These are phyloP conservation scores for Uloborus plumipes DNA, from an alignment of 2,888 invertebrate genomes.

Conservation along the genomic window DNA sequence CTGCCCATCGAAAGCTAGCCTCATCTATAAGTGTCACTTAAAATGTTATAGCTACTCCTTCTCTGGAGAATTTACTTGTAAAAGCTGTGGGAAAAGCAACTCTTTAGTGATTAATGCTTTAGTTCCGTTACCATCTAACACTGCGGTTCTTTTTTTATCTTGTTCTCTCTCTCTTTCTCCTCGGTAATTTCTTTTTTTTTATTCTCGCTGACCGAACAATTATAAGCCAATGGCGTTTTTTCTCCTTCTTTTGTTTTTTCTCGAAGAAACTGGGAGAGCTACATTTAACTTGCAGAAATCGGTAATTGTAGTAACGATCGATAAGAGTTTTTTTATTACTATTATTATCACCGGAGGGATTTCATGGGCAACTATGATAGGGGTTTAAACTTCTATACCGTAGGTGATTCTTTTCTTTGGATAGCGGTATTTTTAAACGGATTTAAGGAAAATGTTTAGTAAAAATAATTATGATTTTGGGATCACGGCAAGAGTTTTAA, in stretches of 20 bases:
- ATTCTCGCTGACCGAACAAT: constrained; percentile 24
- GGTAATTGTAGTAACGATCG: constrained; percentile 39
- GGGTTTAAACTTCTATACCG: neutral
- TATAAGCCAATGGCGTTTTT: constrained; percentile 17
- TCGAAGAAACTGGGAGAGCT: constrained; percentile 15
- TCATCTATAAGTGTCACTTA: constrained; percentile 29
- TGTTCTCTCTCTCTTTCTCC: neutral
- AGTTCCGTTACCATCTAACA: constrained; percentile 10
- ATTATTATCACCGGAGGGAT: neutral
- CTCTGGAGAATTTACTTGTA: constrained; percentile 19
- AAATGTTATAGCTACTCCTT: constrained; percentile 21
- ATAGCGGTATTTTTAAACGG: neutral
- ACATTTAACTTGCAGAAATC: constrained; percentile 33
- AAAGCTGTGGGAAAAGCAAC: constrained; percentile 1
- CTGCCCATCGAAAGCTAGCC: neutral
- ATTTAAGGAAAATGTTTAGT: neutral
- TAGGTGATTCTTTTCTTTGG: neutral
- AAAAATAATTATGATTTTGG: too few species aligned
- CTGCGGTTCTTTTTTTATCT: constrained; percentile 7
- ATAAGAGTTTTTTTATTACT: constrained; percentile 12
- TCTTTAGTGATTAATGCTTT: constrained; percentile 24
- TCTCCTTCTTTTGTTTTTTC: constrained; percentile 10
- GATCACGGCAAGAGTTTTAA: too few species aligned
- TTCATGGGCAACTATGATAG: constrained; percentile 10
- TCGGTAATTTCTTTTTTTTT: constrained; percentile 1